phyloP scores from a whole-genome alignment of 2,888 invertebrate genomes.

The Pandemis heparana region DNA sequence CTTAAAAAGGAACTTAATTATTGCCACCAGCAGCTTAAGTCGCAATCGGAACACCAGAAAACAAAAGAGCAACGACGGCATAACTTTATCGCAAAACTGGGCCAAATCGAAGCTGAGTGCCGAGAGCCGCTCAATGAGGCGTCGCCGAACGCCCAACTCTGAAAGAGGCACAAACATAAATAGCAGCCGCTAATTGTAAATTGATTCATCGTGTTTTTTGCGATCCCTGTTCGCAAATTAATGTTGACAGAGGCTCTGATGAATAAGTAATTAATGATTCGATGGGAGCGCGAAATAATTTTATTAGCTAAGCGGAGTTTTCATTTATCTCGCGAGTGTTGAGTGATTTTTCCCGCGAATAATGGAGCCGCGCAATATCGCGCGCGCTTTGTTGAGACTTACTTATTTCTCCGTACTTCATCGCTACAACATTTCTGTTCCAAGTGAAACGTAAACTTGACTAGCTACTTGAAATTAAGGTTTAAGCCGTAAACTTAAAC shows the following conservation, averaged over 20 bases:
- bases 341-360: slow-evolving; percentile 14
- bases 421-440: not conserved
- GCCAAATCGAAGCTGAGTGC: slow-evolving; percentile 34
- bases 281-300: slow-evolving; percentile 37
- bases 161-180: slow-evolving; percentile 8
- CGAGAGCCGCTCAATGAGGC: slow-evolving; percentile 32
- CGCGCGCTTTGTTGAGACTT: not conserved
- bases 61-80: slow-evolving; percentile 25
- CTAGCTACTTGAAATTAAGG: slow-evolving; percentile 21
- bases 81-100: slow-evolving; percentile 30
- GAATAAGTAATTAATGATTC: slow-evolving; percentile 43
- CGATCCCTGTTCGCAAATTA: slow-evolving; percentile 21
- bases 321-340: slow-evolving; percentile 30
- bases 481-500: slow-evolving; percentile 26
- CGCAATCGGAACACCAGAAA: slow-evolving; percentile 14
- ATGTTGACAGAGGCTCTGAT: slow-evolving; percentile 39
- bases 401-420: slow-evolving; percentile 4
- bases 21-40: slow-evolving; percentile 1
- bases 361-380: slow-evolving; percentile 24
- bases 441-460: not conserved
- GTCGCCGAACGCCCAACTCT: not conserved
- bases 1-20: not conserved
- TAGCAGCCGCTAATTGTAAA: slow-evolving; percentile 36
- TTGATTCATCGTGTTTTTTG: slow-evolving; percentile 36
- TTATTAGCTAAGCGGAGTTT: slow-evolving; percentile 35